Evolutionary conservation across 2,797 vertebrate species (phyloP), one percentile per base, ranked within the genome.

Genomic region (Epinephelus malabaricus): DNA sequence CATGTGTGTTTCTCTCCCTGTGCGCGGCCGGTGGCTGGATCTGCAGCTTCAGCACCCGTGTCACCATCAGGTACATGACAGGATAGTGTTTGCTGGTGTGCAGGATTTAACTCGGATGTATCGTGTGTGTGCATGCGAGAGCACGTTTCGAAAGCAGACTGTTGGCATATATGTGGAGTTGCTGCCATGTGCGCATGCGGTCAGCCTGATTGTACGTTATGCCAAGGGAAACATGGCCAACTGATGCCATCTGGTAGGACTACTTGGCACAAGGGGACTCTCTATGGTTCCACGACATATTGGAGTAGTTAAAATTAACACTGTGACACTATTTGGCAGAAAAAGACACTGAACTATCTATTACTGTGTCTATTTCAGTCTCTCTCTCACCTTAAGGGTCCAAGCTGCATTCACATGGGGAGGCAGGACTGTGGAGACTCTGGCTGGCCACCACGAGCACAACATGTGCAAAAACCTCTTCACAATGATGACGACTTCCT

Each of bases 231-330:
- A 79, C 87, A n/a, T 60, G 85, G 93, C 95, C 95, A 95, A 95
- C 86, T 86, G 83, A 83, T 80, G 86, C 95, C 95, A 96, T 96
- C 95, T 96, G 95, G 94, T 95, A 92, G 86, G 81, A 92, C 93
- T 91, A 95, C 89, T 93, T 95, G 95, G 95, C 95, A 93, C 90
- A 21, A 59, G 61, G 59, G 78, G 79, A 59, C 84, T 79, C 92
- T 91, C 93, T 88, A 82, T 91, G 92, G 90, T 91, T 94, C 90
- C 89, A 86, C 76, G 63, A 94, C 95, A 96, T 95, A 95, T 95
- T 95, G 95, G 91, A 93, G 94, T 92, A 94, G 94, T 95, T 96
- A 95, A 95, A 95, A 95, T 96, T 95, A 96, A 96, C 95, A 94
- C 93, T 84, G 91, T 94, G 94, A 95, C 94, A 95, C 94, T 83